A percentile compares a stretch with the other conserved stretches of the same genome.
Conservation (phyloP, 2,113 vertebrate genomes). For the Typhlomys cinereus region DNA sequence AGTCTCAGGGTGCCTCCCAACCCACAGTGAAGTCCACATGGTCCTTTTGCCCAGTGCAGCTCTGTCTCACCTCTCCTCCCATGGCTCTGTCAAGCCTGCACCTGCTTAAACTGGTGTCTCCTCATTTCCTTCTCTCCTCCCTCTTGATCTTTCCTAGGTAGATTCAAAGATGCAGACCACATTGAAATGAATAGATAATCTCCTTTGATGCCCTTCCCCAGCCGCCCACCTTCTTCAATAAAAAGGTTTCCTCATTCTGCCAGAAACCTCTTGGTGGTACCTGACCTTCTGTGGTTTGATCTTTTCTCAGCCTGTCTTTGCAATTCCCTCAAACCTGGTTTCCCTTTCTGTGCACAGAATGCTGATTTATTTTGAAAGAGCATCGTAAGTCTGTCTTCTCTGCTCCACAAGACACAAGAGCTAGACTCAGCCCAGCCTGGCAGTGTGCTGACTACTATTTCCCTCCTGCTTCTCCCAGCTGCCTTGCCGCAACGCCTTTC, state of each 20-base stretch:
- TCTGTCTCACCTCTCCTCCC: neutral
- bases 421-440: neutral
- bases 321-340: constrained; percentile 43
- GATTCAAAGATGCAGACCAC: constrained; percentile 26
- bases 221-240: constrained; percentile 39
- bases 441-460: neutral
- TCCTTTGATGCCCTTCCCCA: constrained; percentile 40
- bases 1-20: neutral
- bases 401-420: neutral
- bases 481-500: neutral
- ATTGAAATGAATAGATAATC: neutral
- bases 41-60: fast-evolving
- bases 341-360: constrained; percentile 52
- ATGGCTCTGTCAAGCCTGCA: neutral
- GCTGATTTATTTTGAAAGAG: constrained; percentile 62
- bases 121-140: neutral
- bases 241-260: constrained; percentile 42
- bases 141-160: constrained; percentile 21
- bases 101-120: neutral
- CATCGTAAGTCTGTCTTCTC: neutral
- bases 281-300: constrained; percentile 69
- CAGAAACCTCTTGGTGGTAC: constrained; percentile 53
- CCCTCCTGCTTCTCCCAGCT: neutral
- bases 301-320: constrained; percentile 57
- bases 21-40: fast-evolving